A percentile compares a stretch with the other conserved stretches of the same genome.
phyloP scores from a whole-genome alignment of 1,140 invertebrate genomes.

The Melitaea cinxia region DNA sequence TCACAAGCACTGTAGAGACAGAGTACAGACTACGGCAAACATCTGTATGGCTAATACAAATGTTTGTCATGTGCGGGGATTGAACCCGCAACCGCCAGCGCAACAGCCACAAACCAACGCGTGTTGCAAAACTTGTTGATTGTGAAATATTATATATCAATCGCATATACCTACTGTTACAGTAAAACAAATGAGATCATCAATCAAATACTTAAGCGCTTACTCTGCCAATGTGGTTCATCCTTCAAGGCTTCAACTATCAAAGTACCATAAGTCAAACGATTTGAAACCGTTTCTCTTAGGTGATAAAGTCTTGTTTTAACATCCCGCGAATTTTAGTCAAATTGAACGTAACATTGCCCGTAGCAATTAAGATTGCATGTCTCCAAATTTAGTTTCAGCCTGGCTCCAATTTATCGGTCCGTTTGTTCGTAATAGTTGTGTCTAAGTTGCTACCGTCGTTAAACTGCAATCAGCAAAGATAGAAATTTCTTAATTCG shows the following conservation, averaged over 20 bases:
- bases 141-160: no score
- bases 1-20: no score
- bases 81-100: no score
- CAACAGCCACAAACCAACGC: no score
- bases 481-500: not conserved
- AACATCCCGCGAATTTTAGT: slow-evolving; percentile 30
- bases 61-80: no score
- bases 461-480: no score
- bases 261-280: slow-evolving; percentile 30
- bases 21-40: no score
- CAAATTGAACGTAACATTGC: slow-evolving; percentile 49
- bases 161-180: no score
- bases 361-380: slow-evolving; percentile 60
- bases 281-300: slow-evolving; percentile 38
- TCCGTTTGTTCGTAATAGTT: slow-evolving; percentile 29
- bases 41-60: no score
- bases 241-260: not conserved
- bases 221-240: not conserved
- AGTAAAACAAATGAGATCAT: not conserved
- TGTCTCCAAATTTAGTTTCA: slow-evolving; percentile 59
- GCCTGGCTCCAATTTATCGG: slow-evolving; percentile 52
- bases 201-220: not conserved
- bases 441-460: not conserved
- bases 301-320: slow-evolving; percentile 30
- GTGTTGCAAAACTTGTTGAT: no score